Percentiles rank a stretch among this genome's conserved stretches.
These are phyloP conservation scores for Rhagoletis zephyria DNA, from an alignment of 1,140 invertebrate species.

Conservation along the genomic window DNA sequence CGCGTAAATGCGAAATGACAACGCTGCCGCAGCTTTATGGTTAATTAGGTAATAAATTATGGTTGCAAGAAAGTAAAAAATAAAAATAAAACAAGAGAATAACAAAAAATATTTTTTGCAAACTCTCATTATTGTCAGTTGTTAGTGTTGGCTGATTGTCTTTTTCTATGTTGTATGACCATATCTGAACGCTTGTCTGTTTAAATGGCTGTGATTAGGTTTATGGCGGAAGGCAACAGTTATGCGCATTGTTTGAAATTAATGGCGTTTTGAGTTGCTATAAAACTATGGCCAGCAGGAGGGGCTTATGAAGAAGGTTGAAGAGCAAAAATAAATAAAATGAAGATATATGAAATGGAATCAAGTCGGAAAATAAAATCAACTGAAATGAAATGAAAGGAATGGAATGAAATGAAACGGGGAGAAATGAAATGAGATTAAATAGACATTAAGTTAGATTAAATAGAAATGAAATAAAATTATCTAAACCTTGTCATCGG, in stretches of 20 bases:
- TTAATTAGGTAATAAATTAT: slow-evolving; percentile 52
- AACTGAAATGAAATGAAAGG: too few species aligned
- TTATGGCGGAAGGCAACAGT: neutral
- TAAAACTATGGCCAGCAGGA: neutral
- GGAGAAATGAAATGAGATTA: too few species aligned
- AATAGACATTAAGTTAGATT: too few species aligned
- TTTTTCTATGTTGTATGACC: neutral
- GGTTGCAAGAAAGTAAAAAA: neutral
- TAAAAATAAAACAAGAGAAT: neutral
- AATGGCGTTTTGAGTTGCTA: slow-evolving; percentile 13
- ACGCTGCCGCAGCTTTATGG: slow-evolving; percentile 1
- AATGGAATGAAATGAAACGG: too few species aligned
- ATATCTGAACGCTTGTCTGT: neutral
- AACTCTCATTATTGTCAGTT: slow-evolving; percentile 44
- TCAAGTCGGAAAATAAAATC: too few species aligned
- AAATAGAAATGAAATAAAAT: too few species aligned
- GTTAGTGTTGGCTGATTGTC: slow-evolving; percentile 6
- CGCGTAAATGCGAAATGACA: neutral
- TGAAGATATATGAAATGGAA: too few species aligned
- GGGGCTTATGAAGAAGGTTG: too few species aligned
- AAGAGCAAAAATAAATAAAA: too few species aligned
- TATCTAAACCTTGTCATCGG: too few species aligned
- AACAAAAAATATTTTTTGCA: neutral
- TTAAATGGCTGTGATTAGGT: slow-evolving; percentile 21
- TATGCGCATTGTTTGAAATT: neutral